Conservation (phyloP, 2,797 vertebrate species). For the Clamator glandarius region DNA sequence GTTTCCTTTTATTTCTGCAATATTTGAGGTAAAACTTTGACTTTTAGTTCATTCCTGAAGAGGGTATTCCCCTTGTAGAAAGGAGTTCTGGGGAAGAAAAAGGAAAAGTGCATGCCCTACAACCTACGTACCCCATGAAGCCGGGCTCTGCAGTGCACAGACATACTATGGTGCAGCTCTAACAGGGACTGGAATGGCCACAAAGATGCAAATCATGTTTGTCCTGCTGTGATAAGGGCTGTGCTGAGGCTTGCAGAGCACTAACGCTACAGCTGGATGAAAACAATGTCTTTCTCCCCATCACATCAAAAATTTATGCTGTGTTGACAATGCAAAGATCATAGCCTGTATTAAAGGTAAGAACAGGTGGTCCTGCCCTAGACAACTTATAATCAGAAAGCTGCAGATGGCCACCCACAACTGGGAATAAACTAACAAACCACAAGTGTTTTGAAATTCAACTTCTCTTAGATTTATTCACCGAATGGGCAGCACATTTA, state of each 20-base stretch:
- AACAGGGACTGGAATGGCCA: not conserved
- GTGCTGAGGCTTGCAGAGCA: not conserved
- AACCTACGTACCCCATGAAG: not conserved
- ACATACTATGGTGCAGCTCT: too few relatives aligned
- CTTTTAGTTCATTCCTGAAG: not conserved
- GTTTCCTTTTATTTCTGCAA: not conserved
- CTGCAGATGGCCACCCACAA: not conserved
- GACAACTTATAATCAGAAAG: not conserved
- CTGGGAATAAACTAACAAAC: not conserved
- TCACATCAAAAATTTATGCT: not conserved
- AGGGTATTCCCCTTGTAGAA: not conserved
- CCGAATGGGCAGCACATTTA: conserved; percentile 60
- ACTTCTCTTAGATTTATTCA: conserved; percentile 33
- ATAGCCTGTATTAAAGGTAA: not conserved
- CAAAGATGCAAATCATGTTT: not conserved
- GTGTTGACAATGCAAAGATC: not conserved
- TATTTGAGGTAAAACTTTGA: not conserved
- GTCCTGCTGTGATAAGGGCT: not conserved
- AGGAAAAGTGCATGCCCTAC: not conserved
- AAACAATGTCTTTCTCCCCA: not conserved
- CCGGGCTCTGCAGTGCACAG: not conserved
- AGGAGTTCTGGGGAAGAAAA: not conserved
- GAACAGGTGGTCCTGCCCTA: not conserved
- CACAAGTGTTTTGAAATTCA: not conserved
- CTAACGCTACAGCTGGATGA: not conserved